These are phyloP conservation scores for Archivesica marissinica DNA, from an alignment of 1,140 invertebrate genomes.

Conservation along the genomic window DNA sequence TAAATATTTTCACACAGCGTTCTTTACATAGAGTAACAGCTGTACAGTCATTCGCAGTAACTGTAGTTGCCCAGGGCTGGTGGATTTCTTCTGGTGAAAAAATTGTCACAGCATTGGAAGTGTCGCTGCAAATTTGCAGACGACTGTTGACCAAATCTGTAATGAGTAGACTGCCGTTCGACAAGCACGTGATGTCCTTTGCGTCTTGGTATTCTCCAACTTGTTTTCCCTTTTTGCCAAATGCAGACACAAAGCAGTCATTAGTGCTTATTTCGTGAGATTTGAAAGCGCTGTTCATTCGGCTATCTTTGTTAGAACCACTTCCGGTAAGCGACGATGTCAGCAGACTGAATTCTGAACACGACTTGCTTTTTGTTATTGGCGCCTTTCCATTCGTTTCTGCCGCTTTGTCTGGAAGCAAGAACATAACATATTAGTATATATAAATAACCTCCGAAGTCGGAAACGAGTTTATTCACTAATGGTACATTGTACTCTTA, in stretches of 20 bases:
- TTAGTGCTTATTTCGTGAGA: neutral
- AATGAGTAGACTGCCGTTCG: conserved; percentile 57
- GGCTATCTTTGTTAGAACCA: neutral
- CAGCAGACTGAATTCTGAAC: neutral
- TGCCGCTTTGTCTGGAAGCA: neutral
- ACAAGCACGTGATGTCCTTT: conserved; percentile 52
- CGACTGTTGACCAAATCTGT: conserved; percentile 67
- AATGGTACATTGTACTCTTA: too few relatives aligned
- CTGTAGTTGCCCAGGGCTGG: conserved; percentile 59
- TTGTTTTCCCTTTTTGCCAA: conserved; percentile 59
- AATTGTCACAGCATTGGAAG: neutral
- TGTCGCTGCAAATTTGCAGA: conserved; percentile 61
- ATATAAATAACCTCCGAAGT: too few relatives aligned
- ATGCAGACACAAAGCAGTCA: conserved; percentile 26
- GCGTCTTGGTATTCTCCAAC: conserved; percentile 66
- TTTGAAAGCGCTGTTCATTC: neutral
- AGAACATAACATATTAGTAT: neutral
- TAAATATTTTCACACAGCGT: conserved; percentile 56
- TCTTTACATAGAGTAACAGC: conserved; percentile 62
- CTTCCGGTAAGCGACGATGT: neutral
- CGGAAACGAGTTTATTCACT: too few relatives aligned
- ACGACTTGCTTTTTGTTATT: neutral
- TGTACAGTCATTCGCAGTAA: conserved; percentile 45
- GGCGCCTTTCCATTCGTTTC: neutral
- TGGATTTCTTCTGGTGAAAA: conserved; percentile 44